Percentiles rank a stretch among this genome's conserved stretches.
These are phyloP conservation scores for Conus ventricosus DNA, from an alignment of 1,140 invertebrate species.

Conservation along the genomic window DNA sequence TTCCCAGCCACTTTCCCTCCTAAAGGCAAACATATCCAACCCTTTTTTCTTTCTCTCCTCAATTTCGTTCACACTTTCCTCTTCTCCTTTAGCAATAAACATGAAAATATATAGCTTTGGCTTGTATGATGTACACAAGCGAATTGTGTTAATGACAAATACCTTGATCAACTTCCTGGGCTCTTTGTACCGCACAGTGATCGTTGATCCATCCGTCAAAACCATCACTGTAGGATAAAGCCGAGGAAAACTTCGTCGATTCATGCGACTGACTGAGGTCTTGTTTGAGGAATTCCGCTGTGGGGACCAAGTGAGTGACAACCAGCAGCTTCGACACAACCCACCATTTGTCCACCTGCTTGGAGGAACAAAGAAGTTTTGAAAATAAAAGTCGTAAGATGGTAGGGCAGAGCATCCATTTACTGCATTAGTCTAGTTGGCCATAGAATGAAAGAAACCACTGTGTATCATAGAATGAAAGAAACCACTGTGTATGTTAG, in stretches of 20 bases:
- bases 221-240: slow-evolving; percentile 86
- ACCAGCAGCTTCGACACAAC: slow-evolving; percentile 18
- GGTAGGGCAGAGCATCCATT: too few relatives aligned
- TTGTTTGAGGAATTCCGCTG: slow-evolving; percentile 79
- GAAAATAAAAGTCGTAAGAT: background rate
- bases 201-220: slow-evolving; percentile 87
- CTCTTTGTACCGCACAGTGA: slow-evolving; percentile 87
- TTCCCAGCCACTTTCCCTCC: too few relatives aligned
- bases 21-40: too few relatives aligned
- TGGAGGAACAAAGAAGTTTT: background rate
- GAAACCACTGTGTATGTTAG: too few relatives aligned
- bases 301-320: background rate
- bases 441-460: too few relatives aligned
- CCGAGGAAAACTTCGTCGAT: slow-evolving; percentile 81
- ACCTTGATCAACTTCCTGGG: slow-evolving; percentile 90
- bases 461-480: too few relatives aligned
- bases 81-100: too few relatives aligned
- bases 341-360: slow-evolving; percentile 12
- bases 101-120: too few relatives aligned
- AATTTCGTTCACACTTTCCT: too few relatives aligned
- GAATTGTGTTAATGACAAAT: slow-evolving; percentile 31
- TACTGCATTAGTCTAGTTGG: too few relatives aligned
- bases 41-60: too few relatives aligned
- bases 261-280: slow-evolving; percentile 82
- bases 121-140: too few relatives aligned